Base-by-base conservation (phyloP, 2,888 invertebrate genomes). In the Diaperis boleti region DNA sequence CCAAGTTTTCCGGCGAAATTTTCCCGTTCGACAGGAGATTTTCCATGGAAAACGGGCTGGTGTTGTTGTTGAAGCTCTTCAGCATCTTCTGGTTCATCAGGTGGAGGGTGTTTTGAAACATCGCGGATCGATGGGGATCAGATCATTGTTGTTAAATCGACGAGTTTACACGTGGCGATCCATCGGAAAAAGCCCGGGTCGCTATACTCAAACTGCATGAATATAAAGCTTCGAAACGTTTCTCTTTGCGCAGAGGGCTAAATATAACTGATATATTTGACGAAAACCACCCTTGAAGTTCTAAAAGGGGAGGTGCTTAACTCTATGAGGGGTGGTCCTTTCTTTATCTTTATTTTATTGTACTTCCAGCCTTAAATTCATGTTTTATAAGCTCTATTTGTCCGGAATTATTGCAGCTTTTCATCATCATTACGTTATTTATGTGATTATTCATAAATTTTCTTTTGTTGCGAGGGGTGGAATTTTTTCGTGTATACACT, bases 1-100 rank as follows among this genome's bases (percentile, higher is more conserved):
- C 72, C 59, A 74, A 54, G 52, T 69, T 73, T 66, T 78, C 79
- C 41, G 80, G 80, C 7, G 79, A 77, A 10, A 79, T 75, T 71
- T 79, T 81, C 2, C 79, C 79, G 60, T 73, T 73, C 11, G 77
- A 70, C 11, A 82, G 70, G 2, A 82, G 73, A 61, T 78, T 81
- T 57, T 82, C 82, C 81, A 82, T 81, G 6, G 81, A 79, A 63
- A 82, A 82, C 1, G 81, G 74, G 47, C 79, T 80, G 15, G 78
- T 73, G 66, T 78, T 78, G 66, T 78, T 78, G 62, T 74, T 77
- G 17, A 78, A 66, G 59, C 77, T 76, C 66, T 80, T 81, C 50
- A 82, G 67, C 81, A 81, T 81, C 66, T 80, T 81, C 59, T 78
- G 77, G 64, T 70, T 73, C 50, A 80, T 69, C 65, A 79, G 76